Conservation (phyloP, 2,888 invertebrate species). For the Cataglyphis albicans region DNA sequence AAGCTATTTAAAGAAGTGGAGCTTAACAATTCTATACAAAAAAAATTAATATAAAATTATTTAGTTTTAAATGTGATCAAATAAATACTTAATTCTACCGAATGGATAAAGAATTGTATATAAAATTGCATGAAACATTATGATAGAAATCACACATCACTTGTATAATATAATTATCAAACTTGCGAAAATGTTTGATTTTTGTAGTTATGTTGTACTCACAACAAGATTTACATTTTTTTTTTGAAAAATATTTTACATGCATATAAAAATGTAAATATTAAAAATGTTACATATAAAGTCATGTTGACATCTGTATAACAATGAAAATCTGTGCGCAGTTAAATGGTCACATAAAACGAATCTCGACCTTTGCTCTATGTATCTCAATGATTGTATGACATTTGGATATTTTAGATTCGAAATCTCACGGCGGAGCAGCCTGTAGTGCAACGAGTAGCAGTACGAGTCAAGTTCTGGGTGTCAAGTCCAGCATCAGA, state of each 20-base stretch:
- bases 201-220: conserved; percentile 55
- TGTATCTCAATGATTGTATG: conserved; percentile 39
- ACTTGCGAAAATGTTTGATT: conserved; percentile 63
- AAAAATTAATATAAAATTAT: conserved; percentile 12
- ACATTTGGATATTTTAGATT: conserved; percentile 72
- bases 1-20: conserved; percentile 34
- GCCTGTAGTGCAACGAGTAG: conserved; percentile 76
- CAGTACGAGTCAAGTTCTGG: conserved; percentile 84
- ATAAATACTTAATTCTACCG: neutral
- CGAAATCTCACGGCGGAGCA: conserved; percentile 76
- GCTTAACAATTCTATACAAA: conserved; percentile 44
- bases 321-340: conserved; percentile 34
- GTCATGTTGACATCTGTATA: conserved; percentile 30
- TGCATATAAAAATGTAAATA: conserved; percentile 7
- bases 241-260: conserved; percentile 13
- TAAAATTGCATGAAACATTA: conserved; percentile 8
- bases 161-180: conserved; percentile 36
- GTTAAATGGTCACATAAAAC: conserved; percentile 6
- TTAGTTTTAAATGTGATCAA: neutral
- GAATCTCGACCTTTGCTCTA: neutral
- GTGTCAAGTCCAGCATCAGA: conserved; percentile 86
- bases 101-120: conserved; percentile 35
- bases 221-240: conserved; percentile 37
- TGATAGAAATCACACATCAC: conserved; percentile 44
- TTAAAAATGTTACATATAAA: conserved; percentile 44